phyloP scores from a whole-genome alignment of 2,888 invertebrate species.

The Noctua pronuba region DNA sequence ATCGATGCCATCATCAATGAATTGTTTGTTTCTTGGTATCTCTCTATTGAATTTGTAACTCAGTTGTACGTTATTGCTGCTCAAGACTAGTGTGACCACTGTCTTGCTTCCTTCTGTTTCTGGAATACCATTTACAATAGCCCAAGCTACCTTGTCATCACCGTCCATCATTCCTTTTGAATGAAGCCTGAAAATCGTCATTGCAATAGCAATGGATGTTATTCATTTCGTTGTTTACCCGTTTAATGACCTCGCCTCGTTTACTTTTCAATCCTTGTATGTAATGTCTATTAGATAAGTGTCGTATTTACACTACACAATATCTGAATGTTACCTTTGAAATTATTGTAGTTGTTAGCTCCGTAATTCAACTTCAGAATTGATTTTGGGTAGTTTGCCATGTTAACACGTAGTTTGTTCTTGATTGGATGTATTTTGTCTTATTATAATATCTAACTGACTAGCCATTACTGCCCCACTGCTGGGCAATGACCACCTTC shows the following conservation, averaged over 20 bases:
- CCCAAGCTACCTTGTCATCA: neutral
- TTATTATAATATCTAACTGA: neutral
- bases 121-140: neutral
- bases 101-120: neutral
- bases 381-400: neutral
- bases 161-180: neutral
- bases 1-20: neutral
- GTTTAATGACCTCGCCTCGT: constrained; percentile 32
- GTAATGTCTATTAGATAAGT: constrained; percentile 40
- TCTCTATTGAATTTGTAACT: constrained; percentile 3
- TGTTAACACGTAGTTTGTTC: neutral
- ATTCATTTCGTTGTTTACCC: constrained; percentile 19
- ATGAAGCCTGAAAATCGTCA: neutral
- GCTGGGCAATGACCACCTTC: too few species aligned
- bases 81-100: neutral
- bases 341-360: constrained; percentile 3
- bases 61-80: neutral
- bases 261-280: constrained; percentile 24
- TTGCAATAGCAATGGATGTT: neutral
- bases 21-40: constrained; percentile 3
- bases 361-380: neutral
- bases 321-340: constrained; percentile 26
- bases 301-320: constrained; percentile 23
- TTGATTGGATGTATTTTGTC: neutral
- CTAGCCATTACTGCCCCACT: neutral